Evolutionary conservation across 2,113 vertebrate species (phyloP), one percentile per base, ranked within the genome.

Genomic region (Eira barbara): DNA sequence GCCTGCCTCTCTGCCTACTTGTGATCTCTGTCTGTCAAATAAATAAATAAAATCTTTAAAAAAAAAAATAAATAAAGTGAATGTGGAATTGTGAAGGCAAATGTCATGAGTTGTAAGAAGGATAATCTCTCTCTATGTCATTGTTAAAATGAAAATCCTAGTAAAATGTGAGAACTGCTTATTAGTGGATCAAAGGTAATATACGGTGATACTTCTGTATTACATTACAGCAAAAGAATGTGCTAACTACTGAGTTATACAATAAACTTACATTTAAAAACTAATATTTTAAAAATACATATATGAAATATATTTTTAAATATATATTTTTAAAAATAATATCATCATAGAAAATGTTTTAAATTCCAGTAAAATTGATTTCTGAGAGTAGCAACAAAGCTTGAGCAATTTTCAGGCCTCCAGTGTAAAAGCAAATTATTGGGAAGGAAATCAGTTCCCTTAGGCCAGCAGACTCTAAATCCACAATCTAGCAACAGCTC

Each of bases 91-190:
- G 34, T 92, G 7, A 90, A 83, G 52, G 14, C 9, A 89, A 89
- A 81, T 71, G 17, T 95, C 42, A 57, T 39, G 14, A 74, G 20
- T 65, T 95, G 49, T 21, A 81, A 81, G 25, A 11, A 91, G 87
- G 5, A 83, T 7, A 65, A 78, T 52, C 6, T 89, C 25, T 61
- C 29, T 39, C 20, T 45, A 27, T 80, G 42, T 71, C 29, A 52
- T 52, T 86, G 49, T 71, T 82, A 87, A 96, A 95, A 86, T 71
- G 23, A 91, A 97, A 79, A 92, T 95, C 39, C 39, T 55, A 27
- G 12, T 94, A n/a, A 94, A 93, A 63, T 17, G 21, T 57, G 80
- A 80, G 15, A 89, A 86, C 47, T 80, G n/a, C 61, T 92, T 96
- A 55, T 71, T 92, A n/a, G 27, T 65, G 31, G 4, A 69, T 84